These are phyloP conservation scores for Battus philenor DNA, from an alignment of 1,140 invertebrate species.

Conservation along the genomic window DNA sequence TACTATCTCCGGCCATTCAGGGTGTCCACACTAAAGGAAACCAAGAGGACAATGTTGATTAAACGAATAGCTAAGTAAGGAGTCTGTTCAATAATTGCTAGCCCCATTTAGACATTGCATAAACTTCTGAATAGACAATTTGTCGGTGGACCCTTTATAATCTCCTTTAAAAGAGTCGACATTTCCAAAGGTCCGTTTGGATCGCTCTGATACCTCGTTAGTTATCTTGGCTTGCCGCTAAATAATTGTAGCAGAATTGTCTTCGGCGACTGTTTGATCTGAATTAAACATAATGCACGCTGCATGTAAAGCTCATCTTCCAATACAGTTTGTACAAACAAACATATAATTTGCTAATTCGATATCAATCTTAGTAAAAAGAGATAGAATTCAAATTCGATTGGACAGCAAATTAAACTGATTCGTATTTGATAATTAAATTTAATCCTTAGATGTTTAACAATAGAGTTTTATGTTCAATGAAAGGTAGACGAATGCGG, in stretches of 20 bases:
- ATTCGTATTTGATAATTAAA: constrained; percentile 10
- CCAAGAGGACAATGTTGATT: constrained; percentile 65
- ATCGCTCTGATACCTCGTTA: constrained; percentile 64
- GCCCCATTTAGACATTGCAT: constrained; percentile 59
- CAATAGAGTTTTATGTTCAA: constrained; percentile 28
- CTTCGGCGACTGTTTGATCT: background rate
- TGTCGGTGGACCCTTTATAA: constrained; percentile 58
- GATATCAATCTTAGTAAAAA: constrained; percentile 41
- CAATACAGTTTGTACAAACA: background rate
- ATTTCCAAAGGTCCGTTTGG: constrained; percentile 56
- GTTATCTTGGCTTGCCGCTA: constrained; percentile 58
- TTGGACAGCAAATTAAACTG: constrained; percentile 19
- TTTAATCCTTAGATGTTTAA: constrained; percentile 22
- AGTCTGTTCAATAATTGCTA: constrained; percentile 61
- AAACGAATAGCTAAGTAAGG: constrained; percentile 64
- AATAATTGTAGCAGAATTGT: constrained; percentile 62
- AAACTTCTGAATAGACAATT: constrained; percentile 67
- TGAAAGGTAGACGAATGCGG: too few species aligned
- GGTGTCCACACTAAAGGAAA: constrained; percentile 36
- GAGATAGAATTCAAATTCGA: constrained; percentile 52
- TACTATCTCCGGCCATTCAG: constrained; percentile 55
- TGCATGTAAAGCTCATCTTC: constrained; percentile 26
- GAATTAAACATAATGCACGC: constrained; percentile 23
- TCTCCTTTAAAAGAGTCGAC: constrained; percentile 48
- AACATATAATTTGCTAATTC: constrained; percentile 23